Conservation (phyloP, 2,113 vertebrate genomes). For the Larimichthys polyactis region DNA sequence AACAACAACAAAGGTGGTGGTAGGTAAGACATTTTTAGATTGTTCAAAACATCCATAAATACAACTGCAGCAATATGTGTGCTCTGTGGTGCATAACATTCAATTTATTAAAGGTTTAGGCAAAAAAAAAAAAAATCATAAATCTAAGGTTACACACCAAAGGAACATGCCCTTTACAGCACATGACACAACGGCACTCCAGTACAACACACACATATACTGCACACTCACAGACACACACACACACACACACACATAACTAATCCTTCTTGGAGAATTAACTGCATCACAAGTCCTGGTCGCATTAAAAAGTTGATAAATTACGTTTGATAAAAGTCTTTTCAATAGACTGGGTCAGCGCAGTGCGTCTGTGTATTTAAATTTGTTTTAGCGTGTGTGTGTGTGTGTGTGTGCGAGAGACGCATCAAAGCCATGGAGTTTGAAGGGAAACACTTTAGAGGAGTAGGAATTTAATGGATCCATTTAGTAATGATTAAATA, state of each 20-base stretch:
- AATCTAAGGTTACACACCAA: conserved; percentile 5
- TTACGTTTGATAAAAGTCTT: conserved; percentile 62
- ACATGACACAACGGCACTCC: neutral
- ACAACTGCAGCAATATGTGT: neutral
- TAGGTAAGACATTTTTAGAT: neutral
- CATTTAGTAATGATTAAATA: conserved; percentile 66
- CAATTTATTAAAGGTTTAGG: conserved; percentile 11
- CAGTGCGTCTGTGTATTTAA: conserved; percentile 24
- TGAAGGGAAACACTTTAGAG: conserved; percentile 60
- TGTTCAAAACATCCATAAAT: neutral
- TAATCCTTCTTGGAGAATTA: conserved; percentile 64
- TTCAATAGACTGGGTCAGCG: conserved; percentile 44
- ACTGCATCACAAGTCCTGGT: conserved; percentile 56
- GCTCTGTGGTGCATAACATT: conserved; percentile 2
- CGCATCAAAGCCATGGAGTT: conserved; percentile 40
- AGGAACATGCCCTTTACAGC: neutral
- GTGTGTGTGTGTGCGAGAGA: conserved; percentile 9
- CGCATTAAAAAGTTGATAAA: conserved; percentile 67
- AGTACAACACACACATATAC: conserved; percentile 8
- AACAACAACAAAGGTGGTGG: no score
- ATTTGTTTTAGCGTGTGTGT: neutral
- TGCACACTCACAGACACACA: neutral
- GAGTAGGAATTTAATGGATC: conserved; percentile 59
- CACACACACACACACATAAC: neutral
- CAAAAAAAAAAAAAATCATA: conserved; percentile 9